Conservation (phyloP, 2,797 vertebrate genomes). For the Gephyroberyx darwinii region DNA sequence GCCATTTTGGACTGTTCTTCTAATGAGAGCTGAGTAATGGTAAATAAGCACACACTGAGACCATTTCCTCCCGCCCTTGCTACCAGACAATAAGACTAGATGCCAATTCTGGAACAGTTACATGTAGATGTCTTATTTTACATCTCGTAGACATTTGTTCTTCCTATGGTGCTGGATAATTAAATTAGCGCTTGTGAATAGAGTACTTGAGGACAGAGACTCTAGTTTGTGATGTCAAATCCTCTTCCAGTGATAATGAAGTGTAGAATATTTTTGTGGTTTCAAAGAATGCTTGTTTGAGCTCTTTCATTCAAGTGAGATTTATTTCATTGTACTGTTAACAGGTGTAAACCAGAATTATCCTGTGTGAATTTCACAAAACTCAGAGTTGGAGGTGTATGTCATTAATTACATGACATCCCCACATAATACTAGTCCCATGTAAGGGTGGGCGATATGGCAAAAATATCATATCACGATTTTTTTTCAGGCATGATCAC, state of each 20-base stretch:
- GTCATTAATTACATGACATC: not conserved
- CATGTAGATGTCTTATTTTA: not conserved
- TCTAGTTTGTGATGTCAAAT: not conserved
- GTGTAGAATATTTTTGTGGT: not conserved
- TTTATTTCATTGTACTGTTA: slow-evolving; percentile 32
- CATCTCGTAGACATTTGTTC: not conserved
- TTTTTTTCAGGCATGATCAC: too few species aligned
- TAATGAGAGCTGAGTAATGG: slow-evolving; percentile 58
- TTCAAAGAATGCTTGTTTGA: slow-evolving; percentile 6
- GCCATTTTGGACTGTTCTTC: slow-evolving; percentile 50
- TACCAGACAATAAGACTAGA: not conserved
- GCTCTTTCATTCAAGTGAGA: slow-evolving; percentile 17
- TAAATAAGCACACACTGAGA: slow-evolving; percentile 30
- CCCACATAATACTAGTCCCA: too few species aligned
- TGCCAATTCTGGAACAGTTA: not conserved
- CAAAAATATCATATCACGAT: too few species aligned
- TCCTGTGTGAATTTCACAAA: too few species aligned
- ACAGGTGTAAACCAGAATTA: slow-evolving; percentile 36
- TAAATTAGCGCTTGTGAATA: not conserved
- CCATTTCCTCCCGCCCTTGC: not conserved
- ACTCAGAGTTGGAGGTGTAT: too few species aligned
- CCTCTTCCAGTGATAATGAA: not conserved
- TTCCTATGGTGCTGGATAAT: not conserved
- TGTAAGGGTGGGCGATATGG: too few species aligned
- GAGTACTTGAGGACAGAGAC: not conserved